Percentiles rank a stretch among this genome's conserved stretches.
phyloP scores from a whole-genome alignment of 2,113 vertebrate species.

The Eulemur rufifrons region DNA sequence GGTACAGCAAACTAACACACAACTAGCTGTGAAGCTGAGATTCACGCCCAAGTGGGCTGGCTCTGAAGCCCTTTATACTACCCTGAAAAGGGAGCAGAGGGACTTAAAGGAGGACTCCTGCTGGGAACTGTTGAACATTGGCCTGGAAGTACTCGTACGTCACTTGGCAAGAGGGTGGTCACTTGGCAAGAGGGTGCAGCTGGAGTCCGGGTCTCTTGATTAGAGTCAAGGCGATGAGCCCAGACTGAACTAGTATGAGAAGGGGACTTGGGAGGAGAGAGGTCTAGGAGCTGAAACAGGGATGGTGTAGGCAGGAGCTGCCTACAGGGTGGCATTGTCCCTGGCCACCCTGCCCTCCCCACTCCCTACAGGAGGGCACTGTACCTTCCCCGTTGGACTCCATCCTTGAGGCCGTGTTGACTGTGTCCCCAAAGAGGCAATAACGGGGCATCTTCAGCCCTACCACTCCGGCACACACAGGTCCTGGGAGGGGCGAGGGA shows the following conservation, averaged over 20 bases:
- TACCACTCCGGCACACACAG: slow-evolving; percentile 93
- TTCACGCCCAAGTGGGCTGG: too few species aligned
- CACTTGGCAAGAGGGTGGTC: not conserved
- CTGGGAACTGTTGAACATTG: not conserved
- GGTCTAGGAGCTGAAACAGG: not conserved
- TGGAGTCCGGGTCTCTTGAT: not conserved
- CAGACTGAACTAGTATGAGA: not conserved
- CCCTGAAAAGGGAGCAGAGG: not conserved
- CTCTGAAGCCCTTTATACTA: not conserved
- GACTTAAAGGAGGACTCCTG: not conserved
- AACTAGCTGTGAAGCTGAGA: not conserved
- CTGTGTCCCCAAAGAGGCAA: slow-evolving; percentile 95
- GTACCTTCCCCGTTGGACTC: slow-evolving; percentile 94
- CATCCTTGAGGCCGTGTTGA: slow-evolving; percentile 96
- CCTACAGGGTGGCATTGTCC: not conserved
- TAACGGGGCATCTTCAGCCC: slow-evolving; percentile 97
- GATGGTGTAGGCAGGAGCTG: too few species aligned
- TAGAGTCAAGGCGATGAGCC: not conserved
- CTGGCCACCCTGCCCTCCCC: not conserved
- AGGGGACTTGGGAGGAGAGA: not conserved
- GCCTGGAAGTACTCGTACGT: not conserved
- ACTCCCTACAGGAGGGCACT: not conserved
- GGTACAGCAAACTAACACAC: not conserved
- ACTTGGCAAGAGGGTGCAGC: not conserved
- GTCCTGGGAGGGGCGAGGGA: slow-evolving; percentile 81